Evolutionary conservation across 35 echinoderm and acorn worm genomes (phyloP).

Genomic region (Diadema setosum): DNA sequence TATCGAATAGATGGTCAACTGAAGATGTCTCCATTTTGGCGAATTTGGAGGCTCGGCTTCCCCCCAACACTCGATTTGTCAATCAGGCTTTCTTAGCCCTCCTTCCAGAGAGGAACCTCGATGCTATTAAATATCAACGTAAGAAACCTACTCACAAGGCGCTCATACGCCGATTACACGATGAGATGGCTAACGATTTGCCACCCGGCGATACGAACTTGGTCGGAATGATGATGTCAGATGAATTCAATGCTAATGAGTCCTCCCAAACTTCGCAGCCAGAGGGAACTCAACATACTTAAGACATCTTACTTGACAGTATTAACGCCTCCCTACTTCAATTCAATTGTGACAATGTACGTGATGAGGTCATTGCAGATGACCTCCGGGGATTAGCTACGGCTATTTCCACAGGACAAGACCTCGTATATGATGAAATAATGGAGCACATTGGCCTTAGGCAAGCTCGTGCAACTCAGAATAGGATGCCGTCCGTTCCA

Average conservation of each 20-base stretch:
- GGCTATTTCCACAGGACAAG: background rate
- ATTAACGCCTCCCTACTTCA: background rate
- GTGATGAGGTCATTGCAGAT: background rate
- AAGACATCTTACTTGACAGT: background rate
- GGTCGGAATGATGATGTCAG: background rate
- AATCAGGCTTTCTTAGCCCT: background rate
- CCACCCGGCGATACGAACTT: background rate
- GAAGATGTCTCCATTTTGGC: background rate
- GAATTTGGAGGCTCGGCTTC: background rate
- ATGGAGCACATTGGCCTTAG: background rate
- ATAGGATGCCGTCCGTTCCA: background rate
- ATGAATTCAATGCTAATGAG: background rate
- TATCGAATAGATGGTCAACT: background rate
- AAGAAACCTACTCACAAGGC: background rate
- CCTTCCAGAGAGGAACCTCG: background rate
- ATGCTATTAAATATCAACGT: background rate
- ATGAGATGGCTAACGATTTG: background rate
- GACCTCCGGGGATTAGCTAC: background rate
- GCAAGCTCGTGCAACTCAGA: background rate
- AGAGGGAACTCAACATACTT: background rate
- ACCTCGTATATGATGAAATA: background rate
- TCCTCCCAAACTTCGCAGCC: too few species aligned
- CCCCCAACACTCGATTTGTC: background rate
- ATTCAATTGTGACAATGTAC: background rate
- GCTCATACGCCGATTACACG: background rate